A percentile compares a stretch with the other conserved stretches of the same genome.
These are phyloP conservation scores for Erebia ligea DNA, from an alignment of 2,888 invertebrate genomes.

Conservation along the genomic window DNA sequence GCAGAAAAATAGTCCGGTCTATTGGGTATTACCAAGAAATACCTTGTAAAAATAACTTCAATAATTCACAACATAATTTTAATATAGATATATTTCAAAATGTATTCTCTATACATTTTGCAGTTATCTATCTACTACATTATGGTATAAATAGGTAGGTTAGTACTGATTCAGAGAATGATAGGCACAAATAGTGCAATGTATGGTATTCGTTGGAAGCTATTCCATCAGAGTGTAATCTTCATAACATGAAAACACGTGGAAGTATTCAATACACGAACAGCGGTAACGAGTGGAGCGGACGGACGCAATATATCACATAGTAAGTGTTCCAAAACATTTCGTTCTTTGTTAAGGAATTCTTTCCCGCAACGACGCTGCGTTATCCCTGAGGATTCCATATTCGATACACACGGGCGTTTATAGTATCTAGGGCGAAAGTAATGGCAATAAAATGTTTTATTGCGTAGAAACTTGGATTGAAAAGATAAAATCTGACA, in stretches of 20 bases:
- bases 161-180: too few species aligned
- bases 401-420: conserved; percentile 28
- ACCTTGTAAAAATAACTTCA: too few species aligned
- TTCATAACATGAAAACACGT: conserved; percentile 20
- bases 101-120: too few species aligned
- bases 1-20: too few species aligned
- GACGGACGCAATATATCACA: conserved; percentile 34
- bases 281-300: conserved; percentile 16
- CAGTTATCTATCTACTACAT: too few species aligned
- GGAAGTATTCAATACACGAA: conserved; percentile 25
- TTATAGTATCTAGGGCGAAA: not conserved
- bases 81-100: too few species aligned
- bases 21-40: too few species aligned
- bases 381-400: conserved; percentile 33
- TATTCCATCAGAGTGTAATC: conserved; percentile 7
- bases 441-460: not conserved
- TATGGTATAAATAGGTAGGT: too few species aligned
- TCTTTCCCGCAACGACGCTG: conserved; percentile 20
- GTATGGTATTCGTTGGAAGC: not conserved
- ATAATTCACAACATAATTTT: too few species aligned
- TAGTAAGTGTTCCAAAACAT: conserved; percentile 34
- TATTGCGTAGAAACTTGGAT: not conserved
- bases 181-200: too few species aligned
- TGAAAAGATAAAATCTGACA: not conserved
- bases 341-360: conserved; percentile 36